phyloP scores from a whole-genome alignment of 2,797 vertebrate genomes.

The Danio jaintianensis region DNA sequence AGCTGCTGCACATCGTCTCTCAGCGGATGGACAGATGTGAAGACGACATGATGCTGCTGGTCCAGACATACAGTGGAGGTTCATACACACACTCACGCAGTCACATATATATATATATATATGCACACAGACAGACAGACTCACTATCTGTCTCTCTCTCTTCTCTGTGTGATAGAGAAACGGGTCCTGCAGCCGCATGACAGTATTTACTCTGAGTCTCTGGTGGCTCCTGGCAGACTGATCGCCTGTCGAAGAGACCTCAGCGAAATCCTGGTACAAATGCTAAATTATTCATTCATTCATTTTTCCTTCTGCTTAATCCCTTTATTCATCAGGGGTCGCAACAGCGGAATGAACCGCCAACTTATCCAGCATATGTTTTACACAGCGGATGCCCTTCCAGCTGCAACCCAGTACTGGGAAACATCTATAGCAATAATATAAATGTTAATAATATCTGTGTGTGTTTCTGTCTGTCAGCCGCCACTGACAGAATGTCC shows the following conservation, averaged over 20 bases:
- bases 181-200: slow-evolving; percentile 88
- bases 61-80: slow-evolving; percentile 86
- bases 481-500: slow-evolving; percentile 89
- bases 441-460: no score
- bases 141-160: slow-evolving; percentile 45
- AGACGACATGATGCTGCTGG: slow-evolving; percentile 88
- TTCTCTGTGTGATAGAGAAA: slow-evolving; percentile 81
- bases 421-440: no score
- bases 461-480: slow-evolving; percentile 70
- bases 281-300: no score
- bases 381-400: no score
- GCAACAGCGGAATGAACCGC: no score
- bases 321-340: no score
- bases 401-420: no score
- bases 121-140: neutral
- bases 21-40: slow-evolving; percentile 87
- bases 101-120: neutral
- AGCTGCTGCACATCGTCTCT: slow-evolving; percentile 88
- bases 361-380: no score
- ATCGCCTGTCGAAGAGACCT: slow-evolving; percentile 89
- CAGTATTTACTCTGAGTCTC: slow-evolving; percentile 88
- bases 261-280: slow-evolving; percentile 87
- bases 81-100: slow-evolving; percentile 33
- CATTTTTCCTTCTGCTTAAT: no score
- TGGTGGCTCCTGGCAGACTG: slow-evolving; percentile 87